Evolutionary conservation across 2,797 vertebrate genomes (phyloP).

Genomic region (Pseudopleuronectes americanus): DNA sequence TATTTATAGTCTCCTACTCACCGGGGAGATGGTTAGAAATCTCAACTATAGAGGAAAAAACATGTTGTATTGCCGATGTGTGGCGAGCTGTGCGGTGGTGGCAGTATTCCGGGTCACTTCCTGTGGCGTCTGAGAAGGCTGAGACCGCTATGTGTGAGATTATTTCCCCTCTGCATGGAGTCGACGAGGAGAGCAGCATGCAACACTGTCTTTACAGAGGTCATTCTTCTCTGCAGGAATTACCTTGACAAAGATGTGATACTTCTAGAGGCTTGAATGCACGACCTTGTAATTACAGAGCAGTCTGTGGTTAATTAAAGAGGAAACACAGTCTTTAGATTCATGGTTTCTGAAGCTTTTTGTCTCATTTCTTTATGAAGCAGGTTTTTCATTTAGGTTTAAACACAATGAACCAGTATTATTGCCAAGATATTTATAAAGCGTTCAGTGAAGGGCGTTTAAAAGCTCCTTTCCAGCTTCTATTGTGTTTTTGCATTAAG

Average conservation of each 20-base stretch:
- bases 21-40: not conserved
- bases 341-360: not conserved
- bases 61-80: slow-evolving; percentile 2
- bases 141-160: slow-evolving; percentile 33
- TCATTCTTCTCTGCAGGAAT: slow-evolving; percentile 5
- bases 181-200: slow-evolving; percentile 11
- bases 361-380: not conserved
- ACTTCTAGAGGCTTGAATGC: slow-evolving; percentile 19
- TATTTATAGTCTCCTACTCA: slow-evolving; percentile 1
- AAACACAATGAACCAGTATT: not conserved
- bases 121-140: slow-evolving; percentile 41
- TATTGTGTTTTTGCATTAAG: not conserved
- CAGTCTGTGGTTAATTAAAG: slow-evolving; percentile 13
- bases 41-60: not conserved
- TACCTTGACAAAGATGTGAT: slow-evolving; percentile 19
- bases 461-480: not conserved
- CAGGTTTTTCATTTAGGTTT: slow-evolving; percentile 4
- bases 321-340: not conserved
- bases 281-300: slow-evolving; percentile 21
- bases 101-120: slow-evolving; percentile 42
- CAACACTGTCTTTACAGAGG: slow-evolving; percentile 11
- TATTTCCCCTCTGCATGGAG: slow-evolving; percentile 36
- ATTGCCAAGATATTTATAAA: not conserved
- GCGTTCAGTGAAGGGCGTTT: not conserved
- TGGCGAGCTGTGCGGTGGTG: slow-evolving; percentile 5